Evolutionary conservation across 1,140 invertebrate genomes (phyloP).

Genomic region (Gonatopus flavifemur): DNA sequence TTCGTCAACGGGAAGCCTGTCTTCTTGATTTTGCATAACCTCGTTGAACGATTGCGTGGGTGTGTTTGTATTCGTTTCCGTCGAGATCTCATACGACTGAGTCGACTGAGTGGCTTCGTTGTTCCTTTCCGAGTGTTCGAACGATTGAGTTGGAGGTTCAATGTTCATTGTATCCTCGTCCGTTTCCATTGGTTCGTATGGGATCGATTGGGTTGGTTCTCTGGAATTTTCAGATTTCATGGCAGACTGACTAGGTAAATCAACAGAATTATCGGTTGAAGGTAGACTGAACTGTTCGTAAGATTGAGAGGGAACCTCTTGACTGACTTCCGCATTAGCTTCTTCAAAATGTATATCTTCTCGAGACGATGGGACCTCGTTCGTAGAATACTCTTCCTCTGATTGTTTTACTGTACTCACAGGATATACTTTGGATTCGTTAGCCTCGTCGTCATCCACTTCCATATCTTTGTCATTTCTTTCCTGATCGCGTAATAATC

Average conservation of each 20-base stretch:
- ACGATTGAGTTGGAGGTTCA: conserved; percentile 48
- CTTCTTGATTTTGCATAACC: conserved; percentile 37
- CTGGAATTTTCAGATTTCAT: conserved; percentile 41
- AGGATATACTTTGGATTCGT: conserved; percentile 18
- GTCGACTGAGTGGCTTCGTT: conserved; percentile 40
- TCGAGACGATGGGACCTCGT: conserved; percentile 31
- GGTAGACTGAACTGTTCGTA: conserved; percentile 39
- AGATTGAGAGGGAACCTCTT: conserved; percentile 49
- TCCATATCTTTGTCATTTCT: conserved; percentile 19
- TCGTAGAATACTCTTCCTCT: conserved; percentile 11
- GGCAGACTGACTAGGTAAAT: conserved; percentile 49
- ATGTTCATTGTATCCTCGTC: conserved; percentile 27
- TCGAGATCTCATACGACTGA: conserved; percentile 30
- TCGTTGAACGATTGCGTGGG: conserved; percentile 53
- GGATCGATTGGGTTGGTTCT: conserved; percentile 39
- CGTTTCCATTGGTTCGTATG: conserved; percentile 39
- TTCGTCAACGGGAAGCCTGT: conserved; percentile 25
- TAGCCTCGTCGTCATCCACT: conserved; percentile 24
- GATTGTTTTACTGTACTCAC: conserved; percentile 10
- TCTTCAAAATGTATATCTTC: conserved; percentile 33
- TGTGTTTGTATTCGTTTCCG: conserved; percentile 33
- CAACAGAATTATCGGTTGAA: conserved; percentile 25
- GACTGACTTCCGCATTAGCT: conserved; percentile 32
- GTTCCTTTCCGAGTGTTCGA: conserved; percentile 40
- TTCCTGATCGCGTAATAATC: neutral